Evolutionary conservation across 2,888 invertebrate species (phyloP).

Genomic region (Caenorhabditis zanzibari): DNA sequence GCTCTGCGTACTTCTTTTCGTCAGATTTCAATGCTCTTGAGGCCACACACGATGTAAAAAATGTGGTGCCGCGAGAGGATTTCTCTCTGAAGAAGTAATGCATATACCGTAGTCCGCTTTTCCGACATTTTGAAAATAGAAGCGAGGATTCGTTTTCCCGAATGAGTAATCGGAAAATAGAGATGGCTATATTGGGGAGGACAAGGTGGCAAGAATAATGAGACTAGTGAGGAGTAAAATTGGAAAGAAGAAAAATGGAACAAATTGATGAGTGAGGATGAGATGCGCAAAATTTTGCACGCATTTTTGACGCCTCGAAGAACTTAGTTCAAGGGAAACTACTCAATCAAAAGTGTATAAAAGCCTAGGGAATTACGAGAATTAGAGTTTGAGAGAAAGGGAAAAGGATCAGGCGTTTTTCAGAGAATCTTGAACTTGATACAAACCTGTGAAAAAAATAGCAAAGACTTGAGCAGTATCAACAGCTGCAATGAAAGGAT

Average conservation of each 20-base stretch:
- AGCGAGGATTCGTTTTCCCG: background rate
- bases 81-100: background rate
- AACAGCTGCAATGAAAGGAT: constrained; percentile 30
- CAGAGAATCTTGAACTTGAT: background rate
- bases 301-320: constrained; percentile 31
- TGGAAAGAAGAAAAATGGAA: constrained; percentile 10
- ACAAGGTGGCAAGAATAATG: constrained; percentile 32
- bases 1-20: constrained; percentile 1
- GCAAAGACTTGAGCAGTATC: constrained; percentile 34
- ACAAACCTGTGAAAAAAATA: constrained; percentile 15
- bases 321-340: background rate
- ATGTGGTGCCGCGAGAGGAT: background rate
- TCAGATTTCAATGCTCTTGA: constrained; percentile 2
- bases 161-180: constrained; percentile 1
- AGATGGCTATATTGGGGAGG: background rate
- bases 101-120: constrained; percentile 19
- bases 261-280: constrained; percentile 45
- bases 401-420: too few species aligned
- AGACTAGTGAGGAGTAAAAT: constrained; percentile 1
- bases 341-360: background rate
- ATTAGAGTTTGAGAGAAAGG: too few species aligned
- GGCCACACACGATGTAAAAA: constrained; percentile 45
- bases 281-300: constrained; percentile 3
- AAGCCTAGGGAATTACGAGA: too few species aligned
- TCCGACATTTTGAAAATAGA: background rate